Conservation (phyloP, 1,140 invertebrate species). For the Bombus vancouverensis region DNA sequence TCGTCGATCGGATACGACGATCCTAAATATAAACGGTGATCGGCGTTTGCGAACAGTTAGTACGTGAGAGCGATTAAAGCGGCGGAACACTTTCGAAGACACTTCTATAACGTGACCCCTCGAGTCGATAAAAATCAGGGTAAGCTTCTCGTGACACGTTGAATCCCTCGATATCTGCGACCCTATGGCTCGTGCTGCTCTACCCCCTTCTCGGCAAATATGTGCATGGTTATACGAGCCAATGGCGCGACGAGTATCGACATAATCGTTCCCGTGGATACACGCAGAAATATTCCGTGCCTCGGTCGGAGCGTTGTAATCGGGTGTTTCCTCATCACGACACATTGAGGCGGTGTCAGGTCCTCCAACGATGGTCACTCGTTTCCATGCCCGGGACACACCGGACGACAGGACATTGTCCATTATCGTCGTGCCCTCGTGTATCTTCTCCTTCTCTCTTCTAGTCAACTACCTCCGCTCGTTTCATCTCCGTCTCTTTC, state of each 20-base stretch:
- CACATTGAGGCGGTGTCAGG: constrained; percentile 74
- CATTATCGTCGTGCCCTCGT: constrained; percentile 73
- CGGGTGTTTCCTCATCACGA: constrained; percentile 80
- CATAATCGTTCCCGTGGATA: constrained; percentile 60
- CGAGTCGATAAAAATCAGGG: constrained; percentile 38
- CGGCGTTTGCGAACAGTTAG: neutral
- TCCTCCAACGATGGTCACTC: constrained; percentile 64
- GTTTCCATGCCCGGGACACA: constrained; percentile 70
- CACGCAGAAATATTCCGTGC: constrained; percentile 61
- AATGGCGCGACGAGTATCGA: constrained; percentile 36
- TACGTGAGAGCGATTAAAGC: neutral
- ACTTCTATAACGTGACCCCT: constrained; percentile 16
- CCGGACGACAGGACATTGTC: constrained; percentile 78
- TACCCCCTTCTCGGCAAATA: constrained; percentile 35
- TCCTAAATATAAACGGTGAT: neutral
- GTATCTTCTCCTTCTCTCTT: constrained; percentile 22
- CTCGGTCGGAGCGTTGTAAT: constrained; percentile 72
- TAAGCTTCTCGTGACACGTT: constrained; percentile 9
- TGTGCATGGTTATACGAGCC: constrained; percentile 49
- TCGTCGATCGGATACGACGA: neutral
- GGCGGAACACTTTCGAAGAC: neutral
- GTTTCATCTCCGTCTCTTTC: neutral
- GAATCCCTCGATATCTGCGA: constrained; percentile 16
- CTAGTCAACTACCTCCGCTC: neutral
- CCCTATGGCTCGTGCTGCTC: constrained; percentile 6